Base-by-base conservation (phyloP, 2,113 vertebrate species). In the Macaca nemestrina region DNA sequence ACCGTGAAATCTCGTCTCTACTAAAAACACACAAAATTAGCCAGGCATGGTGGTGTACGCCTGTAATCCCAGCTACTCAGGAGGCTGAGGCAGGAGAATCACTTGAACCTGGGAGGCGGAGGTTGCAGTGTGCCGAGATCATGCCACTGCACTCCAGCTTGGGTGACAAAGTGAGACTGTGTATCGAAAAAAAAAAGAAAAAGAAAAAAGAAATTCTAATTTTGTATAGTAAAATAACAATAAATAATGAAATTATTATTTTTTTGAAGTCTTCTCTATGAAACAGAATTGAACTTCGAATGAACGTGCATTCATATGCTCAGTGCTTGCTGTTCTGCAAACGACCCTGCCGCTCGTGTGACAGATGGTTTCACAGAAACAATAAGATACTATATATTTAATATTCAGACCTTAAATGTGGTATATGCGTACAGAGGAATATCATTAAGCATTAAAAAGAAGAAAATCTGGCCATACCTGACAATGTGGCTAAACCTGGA, bases 41-140 rank as follows among this genome's bases (percentile, higher is more conserved):
- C 52, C 0, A 0, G 17, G 5, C 17, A 6, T 18, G 17, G 52
- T 55, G 0, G 52, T 55, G 52, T 2, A 18, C 0, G 4, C 52
- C 52, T 18, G 17, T 18, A 55, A 55, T 55, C 17, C 52, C 52
- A 0, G 52, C 52, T 55, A 55, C 52, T 55, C 17, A 0, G 0
- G 5, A 55, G 52, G 52, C 1, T 55, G 17, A 55, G 52, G 52
- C 52, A 55, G 52, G 52, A 55, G 52, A 55, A 55, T 55, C 52
- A 55, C 52, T 18, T 55, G 52, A 55, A 18, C 52, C 52, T 0
- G 52, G 17, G 52, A 55, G 52, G 52, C 0, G 1, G 16, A 18
- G 17, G 52, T 55, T 55, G 17, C 52, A 55, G 52, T 6, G 17
- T 0, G 52, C 52, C 0, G 0, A 55, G 52, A 55, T 55, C 5